A percentile compares a stretch with the other conserved stretches of the same genome.
These are phyloP conservation scores for Formica aserva DNA, from an alignment of 2,888 invertebrate genomes.

Conservation along the genomic window DNA sequence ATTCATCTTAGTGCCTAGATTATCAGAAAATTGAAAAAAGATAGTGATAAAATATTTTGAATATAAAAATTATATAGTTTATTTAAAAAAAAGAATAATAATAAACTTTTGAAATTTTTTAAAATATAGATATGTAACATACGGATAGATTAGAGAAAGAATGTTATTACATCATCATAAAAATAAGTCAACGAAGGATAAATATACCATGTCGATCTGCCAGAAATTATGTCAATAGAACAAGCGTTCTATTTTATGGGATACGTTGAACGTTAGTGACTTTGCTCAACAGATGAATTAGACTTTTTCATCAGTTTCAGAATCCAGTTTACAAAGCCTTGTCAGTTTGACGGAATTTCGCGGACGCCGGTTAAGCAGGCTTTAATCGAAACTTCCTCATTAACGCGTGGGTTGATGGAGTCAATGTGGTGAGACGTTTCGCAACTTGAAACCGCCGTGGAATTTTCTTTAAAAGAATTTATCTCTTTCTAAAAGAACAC, in stretches of 20 bases:
- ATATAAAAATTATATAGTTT: background rate
- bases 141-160: background rate
- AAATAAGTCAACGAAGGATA: background rate
- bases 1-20: background rate
- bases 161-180: background rate
- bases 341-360: conserved; percentile 25
- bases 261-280: background rate
- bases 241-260: background rate
- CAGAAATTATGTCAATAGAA: background rate
- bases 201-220: background rate
- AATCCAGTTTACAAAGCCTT: conserved; percentile 36
- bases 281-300: conserved; percentile 12
- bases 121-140: no score
- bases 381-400: conserved; percentile 51
- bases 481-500: no score
- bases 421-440: background rate
- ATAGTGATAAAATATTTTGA: background rate
- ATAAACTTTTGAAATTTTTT: background rate
- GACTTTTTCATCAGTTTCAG: conserved; percentile 28
- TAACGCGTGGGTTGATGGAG: conserved; percentile 44
- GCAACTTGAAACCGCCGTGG: conserved; percentile 9
- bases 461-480: conserved; percentile 44
- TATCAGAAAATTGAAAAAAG: background rate
- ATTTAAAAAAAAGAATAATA: background rate
- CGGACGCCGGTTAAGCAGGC: conserved; percentile 15